Evolutionary conservation across 1,140 invertebrate species (phyloP).

Genomic region (Drosophila ficusphila): DNA sequence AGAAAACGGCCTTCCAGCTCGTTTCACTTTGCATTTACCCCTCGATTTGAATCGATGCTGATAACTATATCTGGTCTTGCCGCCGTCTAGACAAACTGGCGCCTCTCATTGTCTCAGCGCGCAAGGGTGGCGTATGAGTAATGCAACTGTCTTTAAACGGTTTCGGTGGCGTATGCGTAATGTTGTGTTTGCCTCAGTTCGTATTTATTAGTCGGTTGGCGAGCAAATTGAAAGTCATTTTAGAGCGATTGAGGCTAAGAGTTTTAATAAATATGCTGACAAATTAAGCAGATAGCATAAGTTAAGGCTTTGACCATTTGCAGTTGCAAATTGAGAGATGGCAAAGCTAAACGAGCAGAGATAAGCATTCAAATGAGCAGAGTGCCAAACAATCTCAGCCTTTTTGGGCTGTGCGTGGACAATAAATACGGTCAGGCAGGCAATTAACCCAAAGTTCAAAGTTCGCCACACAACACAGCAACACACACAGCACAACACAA

Average conservation of each 20-base stretch:
- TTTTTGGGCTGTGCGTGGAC: conserved; percentile 24
- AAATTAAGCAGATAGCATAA: neutral
- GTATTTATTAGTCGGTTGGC: neutral
- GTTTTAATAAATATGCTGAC: conserved; percentile 1
- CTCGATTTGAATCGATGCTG: neutral
- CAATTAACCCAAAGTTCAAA: conserved; percentile 82
- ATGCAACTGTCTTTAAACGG: conserved; percentile 30
- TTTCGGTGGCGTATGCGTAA: conserved; percentile 61
- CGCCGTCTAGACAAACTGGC: conserved; percentile 72
- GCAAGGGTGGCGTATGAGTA: conserved; percentile 56
- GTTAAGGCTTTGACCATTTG: neutral
- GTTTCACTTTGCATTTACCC: neutral
- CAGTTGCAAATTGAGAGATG: neutral
- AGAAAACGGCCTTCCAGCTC: neutral
- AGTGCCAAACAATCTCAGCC: neutral
- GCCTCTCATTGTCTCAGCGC: conserved; percentile 29
- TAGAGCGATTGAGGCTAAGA: neutral
- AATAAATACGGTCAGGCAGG: conserved; percentile 39
- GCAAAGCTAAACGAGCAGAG: neutral
- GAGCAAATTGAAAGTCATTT: no score
- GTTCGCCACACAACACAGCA: conserved; percentile 49
- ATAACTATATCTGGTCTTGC: conserved; percentile 24
- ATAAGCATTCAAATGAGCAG: neutral
- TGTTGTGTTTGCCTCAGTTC: conserved; percentile 5
- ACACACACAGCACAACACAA: neutral